Base-by-base conservation (phyloP, 1,140 invertebrate species). In the Harpegnathos saltator region DNA sequence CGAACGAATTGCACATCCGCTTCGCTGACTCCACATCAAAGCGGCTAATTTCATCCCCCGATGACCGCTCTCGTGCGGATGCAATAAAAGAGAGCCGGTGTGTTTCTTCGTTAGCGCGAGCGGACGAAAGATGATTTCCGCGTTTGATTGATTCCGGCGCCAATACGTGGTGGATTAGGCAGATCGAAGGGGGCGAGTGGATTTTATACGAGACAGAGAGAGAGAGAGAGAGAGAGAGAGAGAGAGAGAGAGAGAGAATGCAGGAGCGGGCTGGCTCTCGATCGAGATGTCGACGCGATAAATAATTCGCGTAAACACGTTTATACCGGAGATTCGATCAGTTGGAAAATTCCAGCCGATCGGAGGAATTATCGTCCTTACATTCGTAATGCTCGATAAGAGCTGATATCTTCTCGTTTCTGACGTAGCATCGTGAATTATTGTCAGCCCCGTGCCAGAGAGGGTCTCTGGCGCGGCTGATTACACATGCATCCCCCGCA, bases 71-170 rank as follows among this genome's bases (percentile, higher is more conserved):
- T 78, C 73, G 73, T 78, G 82, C 82, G 75, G 69, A 80, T 71
- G 17, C 71, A 80, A 80, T 80, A 52, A 80, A 71, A 80, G 65
- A 80, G 75, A 33, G 65, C 65, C 71, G 65, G 69, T 52, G n/a
- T 33, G 58, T 17, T 66, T 62, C 77, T 50, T n/a, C n/a, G n/a
- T n/a, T 52, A 52, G 17, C 38, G 50, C 17, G 44, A 56, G 12
- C 65, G 74, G 33, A n/a, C 68, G 81, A 84, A 84, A 87, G 86
- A 87, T 69, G 3, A 33, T 69, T 80, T 80, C 24, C 65, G n/a
- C n/a, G 75, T 80, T 80, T 80, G 52, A n/a, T n/a, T n/a, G n/a
- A n/a, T n/a, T 58, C 29, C 48, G 33, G 29, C n/a, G 75, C 65
- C n/a, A 71, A 80, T 71, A 80, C 58, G 33, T 68, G 74, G 33